These are phyloP conservation scores for Hybognathus amarus DNA, from an alignment of 2,797 vertebrate genomes.

Conservation along the genomic window DNA sequence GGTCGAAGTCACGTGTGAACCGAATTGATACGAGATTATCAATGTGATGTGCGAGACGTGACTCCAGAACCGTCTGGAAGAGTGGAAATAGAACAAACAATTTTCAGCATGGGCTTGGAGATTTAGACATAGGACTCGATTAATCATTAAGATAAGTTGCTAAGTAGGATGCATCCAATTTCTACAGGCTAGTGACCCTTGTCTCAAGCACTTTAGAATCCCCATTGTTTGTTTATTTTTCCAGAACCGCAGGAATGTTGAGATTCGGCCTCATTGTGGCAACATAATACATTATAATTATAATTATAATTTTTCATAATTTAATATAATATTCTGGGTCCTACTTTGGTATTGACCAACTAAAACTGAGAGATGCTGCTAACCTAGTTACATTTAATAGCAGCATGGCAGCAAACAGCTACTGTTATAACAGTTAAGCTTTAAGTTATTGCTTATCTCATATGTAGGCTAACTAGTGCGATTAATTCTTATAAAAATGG, in stretches of 20 bases:
- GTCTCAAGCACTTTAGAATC: constrained; percentile 33
- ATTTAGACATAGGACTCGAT: neutral
- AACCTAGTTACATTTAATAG: neutral
- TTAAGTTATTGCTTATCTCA: neutral
- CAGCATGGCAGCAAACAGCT: neutral
- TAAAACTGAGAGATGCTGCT: neutral
- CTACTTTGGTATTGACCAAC: neutral
- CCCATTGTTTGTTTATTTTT: constrained; percentile 43
- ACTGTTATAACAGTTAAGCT: neutral
- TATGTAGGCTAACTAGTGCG: neutral
- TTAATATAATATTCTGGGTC: neutral
- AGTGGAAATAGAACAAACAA: neutral
- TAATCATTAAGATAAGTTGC: neutral
- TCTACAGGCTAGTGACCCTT: neutral
- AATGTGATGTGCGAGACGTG: neutral
- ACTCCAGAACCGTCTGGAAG: no score
- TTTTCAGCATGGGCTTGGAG: neutral
- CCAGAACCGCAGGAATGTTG: constrained; percentile 36
- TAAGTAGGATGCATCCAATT: constrained; percentile 11
- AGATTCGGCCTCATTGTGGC: constrained; percentile 16
- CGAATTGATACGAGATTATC: neutral
- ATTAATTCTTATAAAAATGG: neutral
- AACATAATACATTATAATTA: no score
- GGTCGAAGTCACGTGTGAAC: neutral
- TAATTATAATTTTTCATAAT: neutral